Percentiles rank a stretch among this genome's conserved stretches.
These are phyloP conservation scores for Zaprionus africanus DNA, from an alignment of 1,140 invertebrate species.

Conservation along the genomic window DNA sequence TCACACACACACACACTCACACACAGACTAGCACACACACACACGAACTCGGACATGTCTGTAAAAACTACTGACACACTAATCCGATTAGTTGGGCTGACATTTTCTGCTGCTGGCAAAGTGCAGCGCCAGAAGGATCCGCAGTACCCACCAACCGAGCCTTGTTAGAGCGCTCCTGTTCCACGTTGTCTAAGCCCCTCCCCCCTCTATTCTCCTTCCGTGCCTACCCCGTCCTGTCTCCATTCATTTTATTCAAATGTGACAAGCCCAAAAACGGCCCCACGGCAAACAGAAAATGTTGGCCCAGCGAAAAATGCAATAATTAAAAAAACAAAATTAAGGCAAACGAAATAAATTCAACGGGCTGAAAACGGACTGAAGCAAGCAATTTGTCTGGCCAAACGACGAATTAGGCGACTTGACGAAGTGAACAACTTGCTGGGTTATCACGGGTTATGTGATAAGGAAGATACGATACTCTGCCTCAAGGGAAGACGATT, in stretches of 20 bases:
- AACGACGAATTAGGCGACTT: background rate
- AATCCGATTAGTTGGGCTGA: constrained; percentile 80
- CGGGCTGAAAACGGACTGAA: constrained; percentile 11
- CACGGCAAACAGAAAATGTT: constrained; percentile 18
- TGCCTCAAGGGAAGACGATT: background rate
- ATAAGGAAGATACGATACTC: background rate
- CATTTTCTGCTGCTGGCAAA: constrained; percentile 69
- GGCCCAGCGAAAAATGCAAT: constrained; percentile 42
- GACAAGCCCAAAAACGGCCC: constrained; percentile 66
- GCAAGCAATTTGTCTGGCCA: constrained; percentile 17
- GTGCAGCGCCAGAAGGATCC: constrained; percentile 44
- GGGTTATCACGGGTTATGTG: background rate
- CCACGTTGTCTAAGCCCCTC: background rate
- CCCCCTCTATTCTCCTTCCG: background rate
- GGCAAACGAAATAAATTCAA: constrained; percentile 8
- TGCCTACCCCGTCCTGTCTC: constrained; percentile 17
- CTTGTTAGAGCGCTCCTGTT: constrained; percentile 22
- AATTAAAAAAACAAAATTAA: constrained; percentile 66
- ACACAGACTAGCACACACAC: background rate
- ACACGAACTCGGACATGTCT: constrained; percentile 17
- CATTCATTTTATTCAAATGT: constrained; percentile 81
- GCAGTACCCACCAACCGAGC: constrained; percentile 27
- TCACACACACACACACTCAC: constrained; percentile 45
- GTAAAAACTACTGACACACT: constrained; percentile 74
- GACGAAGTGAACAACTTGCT: background rate